phyloP scores from a whole-genome alignment of 2,888 invertebrate genomes.

The Tridacna gigas region DNA sequence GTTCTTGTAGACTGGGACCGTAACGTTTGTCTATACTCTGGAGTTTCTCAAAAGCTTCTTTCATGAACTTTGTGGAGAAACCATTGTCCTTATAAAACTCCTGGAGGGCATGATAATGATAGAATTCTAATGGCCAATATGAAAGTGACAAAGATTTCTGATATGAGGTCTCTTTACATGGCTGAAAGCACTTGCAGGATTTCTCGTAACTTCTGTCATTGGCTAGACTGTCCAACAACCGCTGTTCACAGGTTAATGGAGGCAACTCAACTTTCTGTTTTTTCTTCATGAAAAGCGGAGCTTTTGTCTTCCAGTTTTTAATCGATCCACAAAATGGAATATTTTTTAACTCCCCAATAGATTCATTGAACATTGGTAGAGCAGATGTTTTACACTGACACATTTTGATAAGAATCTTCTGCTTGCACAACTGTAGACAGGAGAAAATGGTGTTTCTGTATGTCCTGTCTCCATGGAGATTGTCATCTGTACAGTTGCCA shows the following conservation, averaged over 20 bases:
- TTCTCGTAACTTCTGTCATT: constrained; percentile 79
- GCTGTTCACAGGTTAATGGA: constrained; percentile 74
- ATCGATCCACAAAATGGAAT: constrained; percentile 78
- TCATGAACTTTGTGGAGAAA: constrained; percentile 74
- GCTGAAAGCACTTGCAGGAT: constrained; percentile 76
- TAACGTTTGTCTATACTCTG: constrained; percentile 51
- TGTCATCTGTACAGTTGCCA: constrained; percentile 79
- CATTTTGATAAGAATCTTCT: constrained; percentile 73
- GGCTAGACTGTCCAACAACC: constrained; percentile 71
- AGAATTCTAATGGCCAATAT: constrained; percentile 81
- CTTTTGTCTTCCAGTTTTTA: constrained; percentile 72
- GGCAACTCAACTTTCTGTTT: constrained; percentile 63
- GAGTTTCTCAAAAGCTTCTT: constrained; percentile 74
- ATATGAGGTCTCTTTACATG: constrained; percentile 78
- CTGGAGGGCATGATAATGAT: constrained; percentile 75
- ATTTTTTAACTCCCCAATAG: constrained; percentile 42
- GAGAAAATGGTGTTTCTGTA: constrained; percentile 80
- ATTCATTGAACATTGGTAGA: constrained; percentile 71
- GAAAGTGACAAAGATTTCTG: constrained; percentile 80
- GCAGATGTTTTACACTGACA: constrained; percentile 80
- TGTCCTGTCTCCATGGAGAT: constrained; percentile 59
- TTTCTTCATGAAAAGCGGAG: constrained; percentile 36
- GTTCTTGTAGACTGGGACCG: constrained; percentile 31
- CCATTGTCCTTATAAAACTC: constrained; percentile 66
- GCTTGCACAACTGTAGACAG: constrained; percentile 81